Evolutionary conservation across 2,888 invertebrate genomes (phyloP).

Genomic region (Congeria kusceri): DNA sequence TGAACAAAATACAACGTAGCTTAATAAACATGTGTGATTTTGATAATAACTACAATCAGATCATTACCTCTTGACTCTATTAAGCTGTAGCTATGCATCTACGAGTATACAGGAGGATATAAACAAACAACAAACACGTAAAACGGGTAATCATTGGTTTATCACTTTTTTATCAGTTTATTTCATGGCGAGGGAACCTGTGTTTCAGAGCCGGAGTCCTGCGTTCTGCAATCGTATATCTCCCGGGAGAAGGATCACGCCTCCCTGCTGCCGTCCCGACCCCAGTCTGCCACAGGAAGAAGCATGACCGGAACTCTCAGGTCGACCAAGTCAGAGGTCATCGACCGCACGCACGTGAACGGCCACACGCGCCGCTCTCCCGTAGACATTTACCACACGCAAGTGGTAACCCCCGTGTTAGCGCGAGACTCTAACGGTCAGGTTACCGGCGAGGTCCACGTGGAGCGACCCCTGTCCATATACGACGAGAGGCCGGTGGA

Average conservation of each 20-base stretch:
- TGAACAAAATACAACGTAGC: neutral
- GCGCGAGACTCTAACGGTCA: conserved; percentile 44
- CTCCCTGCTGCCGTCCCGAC: conserved; percentile 43
- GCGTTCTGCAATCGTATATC: conserved; percentile 75
- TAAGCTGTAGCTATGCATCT: no score
- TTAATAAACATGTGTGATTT: no score
- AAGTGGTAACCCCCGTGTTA: no score
- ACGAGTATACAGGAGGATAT: no score
- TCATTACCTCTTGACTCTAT: no score
- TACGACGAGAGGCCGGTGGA: conserved; percentile 55
- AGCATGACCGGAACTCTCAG: conserved; percentile 42
- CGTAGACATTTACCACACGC: neutral
- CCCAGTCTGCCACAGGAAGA: conserved; percentile 42
- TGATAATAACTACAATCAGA: no score
- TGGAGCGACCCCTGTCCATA: conserved; percentile 32
- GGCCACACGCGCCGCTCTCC: conserved; percentile 40
- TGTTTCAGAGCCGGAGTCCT: conserved; percentile 71
- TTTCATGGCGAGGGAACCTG: no score
- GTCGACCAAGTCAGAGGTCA: conserved; percentile 49
- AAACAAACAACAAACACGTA: no score
- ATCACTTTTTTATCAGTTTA: no score
- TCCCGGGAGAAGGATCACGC: conserved; percentile 51
- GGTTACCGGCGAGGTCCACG: conserved; percentile 39
- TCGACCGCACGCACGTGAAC: conserved; percentile 33
- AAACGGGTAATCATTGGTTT: no score